phyloP scores from a whole-genome alignment of 2,888 invertebrate species.

The Trichopria drosophilae region DNA sequence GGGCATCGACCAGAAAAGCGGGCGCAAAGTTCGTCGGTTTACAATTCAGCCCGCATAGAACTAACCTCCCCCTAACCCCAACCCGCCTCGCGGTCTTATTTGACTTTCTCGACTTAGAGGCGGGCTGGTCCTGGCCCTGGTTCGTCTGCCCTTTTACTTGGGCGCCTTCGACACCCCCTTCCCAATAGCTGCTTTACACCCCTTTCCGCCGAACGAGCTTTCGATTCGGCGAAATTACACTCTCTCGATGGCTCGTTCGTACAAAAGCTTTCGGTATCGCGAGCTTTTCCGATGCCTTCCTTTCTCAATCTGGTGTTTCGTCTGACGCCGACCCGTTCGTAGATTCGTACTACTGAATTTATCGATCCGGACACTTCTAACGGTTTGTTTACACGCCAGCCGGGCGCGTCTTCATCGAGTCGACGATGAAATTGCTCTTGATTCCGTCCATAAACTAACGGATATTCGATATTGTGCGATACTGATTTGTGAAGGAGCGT shows the following conservation, averaged over 20 bases:
- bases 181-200: conserved; percentile 11
- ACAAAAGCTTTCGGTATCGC: conserved; percentile 12
- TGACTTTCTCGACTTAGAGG: conserved; percentile 39
- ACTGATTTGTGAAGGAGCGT: no score
- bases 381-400: conserved; percentile 27
- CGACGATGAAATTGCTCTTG: no score
- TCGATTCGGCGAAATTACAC: conserved; percentile 41
- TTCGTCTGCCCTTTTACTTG: conserved; percentile 20
- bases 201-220: conserved; percentile 25
- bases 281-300: not conserved
- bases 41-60: conserved; percentile 53
- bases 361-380: conserved; percentile 13
- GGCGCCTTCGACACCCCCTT: conserved; percentile 15
- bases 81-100: conserved; percentile 33
- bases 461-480: no score
- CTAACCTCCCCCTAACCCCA: conserved; percentile 22
- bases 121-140: no score
- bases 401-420: conserved; percentile 16
- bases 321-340: conserved; percentile 3
- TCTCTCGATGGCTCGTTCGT: conserved; percentile 1
- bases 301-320: not conserved
- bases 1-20: conserved; percentile 48
- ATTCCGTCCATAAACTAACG: no score
- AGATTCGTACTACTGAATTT: conserved; percentile 19
- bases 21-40: conserved; percentile 49